Evolutionary conservation across 2,888 invertebrate genomes (phyloP).

Genomic region (Euplagia quadripunctaria): DNA sequence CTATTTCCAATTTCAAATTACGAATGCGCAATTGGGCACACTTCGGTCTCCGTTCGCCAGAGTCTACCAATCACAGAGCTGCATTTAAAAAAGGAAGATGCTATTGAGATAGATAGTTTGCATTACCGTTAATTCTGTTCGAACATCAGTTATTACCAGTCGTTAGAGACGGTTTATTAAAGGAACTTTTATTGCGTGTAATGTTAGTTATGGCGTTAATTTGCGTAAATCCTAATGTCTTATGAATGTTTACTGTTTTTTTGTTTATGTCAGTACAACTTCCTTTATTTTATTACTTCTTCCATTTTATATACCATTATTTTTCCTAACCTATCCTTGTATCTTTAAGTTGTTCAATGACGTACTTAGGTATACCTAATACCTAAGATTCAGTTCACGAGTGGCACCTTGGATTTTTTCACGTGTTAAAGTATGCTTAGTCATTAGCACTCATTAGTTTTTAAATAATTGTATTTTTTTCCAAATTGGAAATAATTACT

Average conservation of each 20-base stretch:
- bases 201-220: slow-evolving; percentile 29
- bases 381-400: no score
- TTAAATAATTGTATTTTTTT: no score
- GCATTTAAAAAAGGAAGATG: slow-evolving; percentile 64
- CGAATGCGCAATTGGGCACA: slow-evolving; percentile 48
- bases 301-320: not conserved
- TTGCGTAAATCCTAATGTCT: slow-evolving; percentile 17
- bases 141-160: slow-evolving; percentile 40
- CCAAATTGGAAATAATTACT: no score
- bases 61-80: slow-evolving; percentile 55
- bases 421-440: no score
- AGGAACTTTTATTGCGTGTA: slow-evolving; percentile 34
- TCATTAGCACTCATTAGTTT: no score
- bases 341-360: not conserved
- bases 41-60: slow-evolving; percentile 41
- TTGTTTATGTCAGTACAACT: not conserved
- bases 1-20: slow-evolving; percentile 72
- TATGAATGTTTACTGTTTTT: not conserved
- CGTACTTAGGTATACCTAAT: not conserved
- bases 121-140: slow-evolving; percentile 59
- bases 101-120: slow-evolving; percentile 56
- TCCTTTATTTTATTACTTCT: not conserved
- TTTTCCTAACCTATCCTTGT: not conserved
- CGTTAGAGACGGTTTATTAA: slow-evolving; percentile 38
- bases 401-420: no score